Base-by-base conservation (phyloP, 2,113 vertebrate genomes). In the Callopanchax toddi region DNA sequence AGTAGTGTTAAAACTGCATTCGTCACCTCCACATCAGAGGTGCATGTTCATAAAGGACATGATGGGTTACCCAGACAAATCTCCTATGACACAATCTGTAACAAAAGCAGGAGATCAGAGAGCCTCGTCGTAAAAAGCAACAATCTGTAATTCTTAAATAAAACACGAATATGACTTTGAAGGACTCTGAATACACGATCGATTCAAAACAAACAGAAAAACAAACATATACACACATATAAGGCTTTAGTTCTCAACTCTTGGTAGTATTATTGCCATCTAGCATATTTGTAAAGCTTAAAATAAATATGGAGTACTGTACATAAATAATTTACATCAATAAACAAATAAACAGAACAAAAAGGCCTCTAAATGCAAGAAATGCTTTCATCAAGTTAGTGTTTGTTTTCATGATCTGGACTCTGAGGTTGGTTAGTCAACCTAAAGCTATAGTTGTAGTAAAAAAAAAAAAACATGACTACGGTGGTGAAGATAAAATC, bases 261-360 rank as follows among this genome's bases (percentile, higher is more conserved):
- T 86, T 81, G 89, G 89, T 90, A 89, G 82, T 89, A 91, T 93
- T 93, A 93, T 93, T 93, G 92, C 92, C 90, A 91, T 91, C 89
- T 91, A 91, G 82, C 80, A 89, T 87, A 86, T 89, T 86, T 90
- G 86, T 92, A 91, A 89, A 91, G 85, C 87, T 92, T 87, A 89
- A 93, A 93, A 92, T 92, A 92, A 92, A 91, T 91, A 93, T 87
- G 87, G 85, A 91, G 89, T 85, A 88, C 88, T 91, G 87, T 91
- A 91, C 89, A 91, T 84, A 82, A 93, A 92, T 93, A 91, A 92
- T 87, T 91, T 92, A 92, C 84, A 91, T 79, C 65, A 76, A 85
- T 63, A 84, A 66, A 42, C 26, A 71, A 58, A 72, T 60, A 23
- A 44, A 63, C 69, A 45, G 67, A 43, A 58, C 68, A 89, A 69